Conservation (phyloP, 2,797 vertebrate species). For the Vipera ursinii region DNA sequence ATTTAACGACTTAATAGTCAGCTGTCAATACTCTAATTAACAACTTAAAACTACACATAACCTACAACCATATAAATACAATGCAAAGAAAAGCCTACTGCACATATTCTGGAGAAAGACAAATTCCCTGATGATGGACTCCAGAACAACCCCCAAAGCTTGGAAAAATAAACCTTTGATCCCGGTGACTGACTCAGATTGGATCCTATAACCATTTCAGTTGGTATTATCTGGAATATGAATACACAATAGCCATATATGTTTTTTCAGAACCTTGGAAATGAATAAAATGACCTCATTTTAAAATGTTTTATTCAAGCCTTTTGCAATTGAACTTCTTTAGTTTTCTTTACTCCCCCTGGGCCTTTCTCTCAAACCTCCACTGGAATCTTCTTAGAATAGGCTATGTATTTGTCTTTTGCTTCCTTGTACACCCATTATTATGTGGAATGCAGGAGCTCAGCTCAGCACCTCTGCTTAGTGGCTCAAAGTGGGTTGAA, state of each 20-base stretch:
- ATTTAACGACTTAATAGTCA: neutral
- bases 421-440: slow-evolving; percentile 70
- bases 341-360: slow-evolving; percentile 34
- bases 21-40: neutral
- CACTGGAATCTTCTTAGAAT: slow-evolving; percentile 57
- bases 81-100: neutral
- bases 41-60: neutral
- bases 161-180: neutral
- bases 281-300: neutral
- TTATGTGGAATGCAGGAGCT: slow-evolving; percentile 57
- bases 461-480: slow-evolving; percentile 68
- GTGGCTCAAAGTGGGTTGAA: slow-evolving; percentile 68
- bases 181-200: neutral
- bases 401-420: slow-evolving; percentile 61
- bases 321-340: slow-evolving; percentile 22
- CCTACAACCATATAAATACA: neutral
- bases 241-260: neutral
- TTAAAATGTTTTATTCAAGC: neutral
- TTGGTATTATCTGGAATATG: neutral
- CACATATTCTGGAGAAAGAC: neutral
- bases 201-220: neutral
- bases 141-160: neutral
- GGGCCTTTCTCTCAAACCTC: slow-evolving; percentile 54
- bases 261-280: accelerated
- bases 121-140: neutral